Evolutionary conservation across 2,113 vertebrate species (phyloP).

Genomic region (Cephalopterus ornatus): DNA sequence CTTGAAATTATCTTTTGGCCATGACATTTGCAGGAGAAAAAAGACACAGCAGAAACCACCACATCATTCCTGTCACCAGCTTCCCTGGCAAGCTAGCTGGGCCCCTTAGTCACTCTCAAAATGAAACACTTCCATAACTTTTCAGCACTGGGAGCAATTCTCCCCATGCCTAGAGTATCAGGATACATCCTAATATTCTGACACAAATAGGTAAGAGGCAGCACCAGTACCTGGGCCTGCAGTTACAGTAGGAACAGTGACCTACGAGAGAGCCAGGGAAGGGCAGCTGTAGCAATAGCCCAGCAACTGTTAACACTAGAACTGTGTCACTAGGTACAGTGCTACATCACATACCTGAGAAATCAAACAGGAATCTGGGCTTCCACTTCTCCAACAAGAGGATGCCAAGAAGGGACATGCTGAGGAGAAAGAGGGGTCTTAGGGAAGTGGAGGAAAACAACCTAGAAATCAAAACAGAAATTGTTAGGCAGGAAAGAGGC

Average conservation of each 20-base stretch:
- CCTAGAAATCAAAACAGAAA: conserved; percentile 71
- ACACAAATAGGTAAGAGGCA: background rate
- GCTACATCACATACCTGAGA: conserved; percentile 74
- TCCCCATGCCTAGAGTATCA: background rate
- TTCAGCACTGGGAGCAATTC: background rate
- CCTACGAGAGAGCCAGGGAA: background rate
- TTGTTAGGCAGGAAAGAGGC: background rate
- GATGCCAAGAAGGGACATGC: conserved; percentile 85
- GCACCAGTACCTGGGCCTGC: background rate
- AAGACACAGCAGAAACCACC: background rate
- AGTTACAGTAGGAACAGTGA: background rate
- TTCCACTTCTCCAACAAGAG: conserved; percentile 92
- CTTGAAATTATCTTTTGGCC: background rate
- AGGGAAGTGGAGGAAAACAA: conserved; percentile 90
- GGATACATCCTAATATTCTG: background rate
- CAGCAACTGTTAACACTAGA: background rate
- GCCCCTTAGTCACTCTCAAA: background rate
- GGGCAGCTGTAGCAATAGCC: background rate
- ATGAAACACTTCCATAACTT: background rate
- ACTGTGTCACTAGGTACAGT: background rate
- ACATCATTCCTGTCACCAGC: background rate
- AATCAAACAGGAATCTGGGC: conserved; percentile 79
- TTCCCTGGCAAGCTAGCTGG: background rate
- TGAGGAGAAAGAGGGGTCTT: conserved; percentile 88
- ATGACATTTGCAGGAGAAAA: background rate